These are phyloP conservation scores for Galerucella calmariensis DNA, from an alignment of 2,888 invertebrate genomes.

Conservation along the genomic window DNA sequence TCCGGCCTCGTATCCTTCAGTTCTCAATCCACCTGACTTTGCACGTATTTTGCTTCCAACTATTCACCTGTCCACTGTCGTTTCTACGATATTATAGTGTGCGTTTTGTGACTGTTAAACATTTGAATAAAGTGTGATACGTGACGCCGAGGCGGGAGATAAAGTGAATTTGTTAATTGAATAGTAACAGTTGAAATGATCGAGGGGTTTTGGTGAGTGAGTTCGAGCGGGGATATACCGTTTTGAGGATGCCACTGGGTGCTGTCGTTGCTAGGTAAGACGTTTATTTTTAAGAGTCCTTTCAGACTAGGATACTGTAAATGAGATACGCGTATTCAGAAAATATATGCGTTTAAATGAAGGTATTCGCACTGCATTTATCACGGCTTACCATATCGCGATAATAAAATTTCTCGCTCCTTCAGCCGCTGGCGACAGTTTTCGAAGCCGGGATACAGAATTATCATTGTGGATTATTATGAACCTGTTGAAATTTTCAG, in stretches of 20 bases:
- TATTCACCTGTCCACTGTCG: slow-evolving; percentile 54
- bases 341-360: too few relatives aligned
- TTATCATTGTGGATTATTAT: too few relatives aligned
- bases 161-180: slow-evolving; percentile 25
- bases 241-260: slow-evolving; percentile 22
- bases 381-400: too few relatives aligned
- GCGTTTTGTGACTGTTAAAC: slow-evolving; percentile 43
- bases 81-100: slow-evolving; percentile 47
- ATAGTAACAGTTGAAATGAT: slow-evolving; percentile 5
- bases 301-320: too few relatives aligned
- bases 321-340: too few relatives aligned
- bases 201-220: slow-evolving; percentile 23
- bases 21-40: slow-evolving; percentile 54
- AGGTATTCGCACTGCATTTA: too few relatives aligned
- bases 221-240: slow-evolving; percentile 19
- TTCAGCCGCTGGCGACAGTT: too few relatives aligned
- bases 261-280: slow-evolving; percentile 1
- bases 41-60: slow-evolving; percentile 42
- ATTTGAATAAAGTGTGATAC: slow-evolving; percentile 27
- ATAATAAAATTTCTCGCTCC: too few relatives aligned
- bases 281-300: not conserved
- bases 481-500: too few relatives aligned
- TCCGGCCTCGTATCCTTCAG: slow-evolving; percentile 45
- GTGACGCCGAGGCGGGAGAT: slow-evolving; percentile 16
- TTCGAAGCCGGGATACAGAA: too few relatives aligned